Evolutionary conservation across 2,888 invertebrate genomes (phyloP).

Genomic region (Athripsodes cinereus): DNA sequence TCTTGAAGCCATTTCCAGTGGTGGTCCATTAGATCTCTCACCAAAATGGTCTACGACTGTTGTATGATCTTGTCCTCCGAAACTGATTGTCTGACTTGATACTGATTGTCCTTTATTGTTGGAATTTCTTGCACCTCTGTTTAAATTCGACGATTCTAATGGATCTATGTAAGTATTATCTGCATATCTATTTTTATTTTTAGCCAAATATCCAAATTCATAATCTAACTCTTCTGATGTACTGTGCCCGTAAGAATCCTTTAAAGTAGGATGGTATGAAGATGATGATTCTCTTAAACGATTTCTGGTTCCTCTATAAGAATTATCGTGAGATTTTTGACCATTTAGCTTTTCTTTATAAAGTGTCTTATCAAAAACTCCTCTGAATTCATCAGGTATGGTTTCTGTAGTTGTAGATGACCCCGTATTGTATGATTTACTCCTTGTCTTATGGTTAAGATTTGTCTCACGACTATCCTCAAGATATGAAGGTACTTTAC

Average conservation of each 20-base stretch:
- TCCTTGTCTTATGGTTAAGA: background rate
- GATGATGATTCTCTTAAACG: background rate
- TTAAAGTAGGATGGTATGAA: background rate
- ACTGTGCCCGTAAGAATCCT: background rate
- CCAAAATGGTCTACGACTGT: conserved; percentile 40
- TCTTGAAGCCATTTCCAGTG: background rate
- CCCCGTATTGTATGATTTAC: background rate
- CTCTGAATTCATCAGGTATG: background rate
- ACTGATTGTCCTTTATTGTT: conserved; percentile 42
- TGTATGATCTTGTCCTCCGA: conserved; percentile 41
- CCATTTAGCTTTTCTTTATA: background rate
- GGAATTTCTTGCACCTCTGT: conserved; percentile 9
- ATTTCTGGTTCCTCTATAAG: background rate
- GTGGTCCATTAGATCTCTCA: conserved; percentile 30
- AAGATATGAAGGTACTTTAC: background rate
- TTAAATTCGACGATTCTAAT: background rate
- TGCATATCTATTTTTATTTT: background rate
- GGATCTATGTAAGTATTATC: background rate
- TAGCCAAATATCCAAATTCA: background rate
- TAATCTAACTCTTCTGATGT: background rate
- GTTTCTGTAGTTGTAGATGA: background rate
- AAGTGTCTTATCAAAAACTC: background rate
- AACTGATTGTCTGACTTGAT: conserved; percentile 44
- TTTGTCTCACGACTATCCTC: background rate
- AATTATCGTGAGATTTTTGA: background rate